Conservation (phyloP, 2,113 vertebrate species). For the Pipra filicauda region DNA sequence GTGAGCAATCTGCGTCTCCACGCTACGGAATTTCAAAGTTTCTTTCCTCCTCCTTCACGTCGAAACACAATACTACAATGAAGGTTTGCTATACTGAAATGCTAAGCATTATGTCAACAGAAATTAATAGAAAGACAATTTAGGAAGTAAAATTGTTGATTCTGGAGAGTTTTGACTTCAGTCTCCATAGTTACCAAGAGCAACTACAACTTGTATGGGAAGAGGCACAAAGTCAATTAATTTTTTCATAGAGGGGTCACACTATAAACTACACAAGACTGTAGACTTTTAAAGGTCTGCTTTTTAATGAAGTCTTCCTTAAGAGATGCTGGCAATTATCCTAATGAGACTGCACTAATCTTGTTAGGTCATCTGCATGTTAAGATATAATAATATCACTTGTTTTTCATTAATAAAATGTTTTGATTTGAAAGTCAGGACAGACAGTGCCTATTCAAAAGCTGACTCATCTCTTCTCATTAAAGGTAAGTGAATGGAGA, state of each 20-base stretch:
- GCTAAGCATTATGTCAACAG: not conserved
- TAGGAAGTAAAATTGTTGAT: not conserved
- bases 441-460: conserved; percentile 43
- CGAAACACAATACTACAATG: not conserved
- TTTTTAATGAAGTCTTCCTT: not conserved
- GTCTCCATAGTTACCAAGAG: conserved; percentile 8
- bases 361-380: conserved; percentile 45
- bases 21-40: not conserved
- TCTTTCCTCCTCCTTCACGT: not conserved
- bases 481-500: conserved; percentile 57
- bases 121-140: not conserved
- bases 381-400: conserved; percentile 17
- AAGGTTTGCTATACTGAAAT: not conserved
- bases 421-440: conserved; percentile 63
- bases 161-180: not conserved
- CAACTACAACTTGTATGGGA: not conserved
- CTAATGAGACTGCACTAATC: conserved; percentile 15
- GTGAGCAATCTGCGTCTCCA: not conserved
- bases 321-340: conserved; percentile 2
- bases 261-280: not conserved
- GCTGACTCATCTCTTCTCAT: conserved; percentile 71
- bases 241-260: not conserved
- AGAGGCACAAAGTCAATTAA: conserved; percentile 4
- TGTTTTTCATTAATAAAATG: conserved; percentile 67
- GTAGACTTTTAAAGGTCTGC: not conserved